Evolutionary conservation across 2,797 vertebrate species (phyloP).

Genomic region (Myotis vivesi): DNA sequence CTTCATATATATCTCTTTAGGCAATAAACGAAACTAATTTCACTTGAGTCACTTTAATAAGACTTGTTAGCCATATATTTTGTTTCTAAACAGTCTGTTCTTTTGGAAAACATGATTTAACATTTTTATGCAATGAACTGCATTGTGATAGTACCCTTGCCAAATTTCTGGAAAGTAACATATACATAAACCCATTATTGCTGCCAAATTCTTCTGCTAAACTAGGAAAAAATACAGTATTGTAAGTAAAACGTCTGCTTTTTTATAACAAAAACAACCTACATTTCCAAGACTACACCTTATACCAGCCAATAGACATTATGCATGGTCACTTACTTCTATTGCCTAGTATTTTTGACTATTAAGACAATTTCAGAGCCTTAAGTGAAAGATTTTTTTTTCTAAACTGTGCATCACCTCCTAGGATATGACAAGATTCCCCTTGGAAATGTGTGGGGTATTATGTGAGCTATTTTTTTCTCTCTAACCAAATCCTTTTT

Average conservation of each 20-base stretch:
- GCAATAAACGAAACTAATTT: neutral
- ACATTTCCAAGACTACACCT: neutral
- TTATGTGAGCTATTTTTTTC: neutral
- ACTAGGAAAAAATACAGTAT: neutral
- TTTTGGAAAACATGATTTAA: conserved; percentile 30
- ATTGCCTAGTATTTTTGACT: neutral
- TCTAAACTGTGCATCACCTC: neutral
- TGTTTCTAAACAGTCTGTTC: conserved; percentile 31
- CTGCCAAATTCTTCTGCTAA: conserved; percentile 40
- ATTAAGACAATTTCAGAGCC: neutral
- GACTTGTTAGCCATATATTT: neutral
- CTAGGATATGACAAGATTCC: neutral
- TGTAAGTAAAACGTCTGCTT: neutral
- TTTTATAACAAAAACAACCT: neutral
- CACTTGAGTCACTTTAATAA: neutral
- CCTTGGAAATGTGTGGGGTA: neutral
- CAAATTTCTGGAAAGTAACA: conserved; percentile 53
- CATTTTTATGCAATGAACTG: conserved; percentile 35
- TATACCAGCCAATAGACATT: neutral
- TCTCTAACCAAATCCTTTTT: conserved; percentile 27
- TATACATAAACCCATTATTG: neutral
- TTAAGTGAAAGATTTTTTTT: neutral
- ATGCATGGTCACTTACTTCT: neutral
- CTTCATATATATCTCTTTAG: neutral
- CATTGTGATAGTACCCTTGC: conserved; percentile 23